Base-by-base conservation (phyloP, 2,113 vertebrate species). In the Alethe diademata region DNA sequence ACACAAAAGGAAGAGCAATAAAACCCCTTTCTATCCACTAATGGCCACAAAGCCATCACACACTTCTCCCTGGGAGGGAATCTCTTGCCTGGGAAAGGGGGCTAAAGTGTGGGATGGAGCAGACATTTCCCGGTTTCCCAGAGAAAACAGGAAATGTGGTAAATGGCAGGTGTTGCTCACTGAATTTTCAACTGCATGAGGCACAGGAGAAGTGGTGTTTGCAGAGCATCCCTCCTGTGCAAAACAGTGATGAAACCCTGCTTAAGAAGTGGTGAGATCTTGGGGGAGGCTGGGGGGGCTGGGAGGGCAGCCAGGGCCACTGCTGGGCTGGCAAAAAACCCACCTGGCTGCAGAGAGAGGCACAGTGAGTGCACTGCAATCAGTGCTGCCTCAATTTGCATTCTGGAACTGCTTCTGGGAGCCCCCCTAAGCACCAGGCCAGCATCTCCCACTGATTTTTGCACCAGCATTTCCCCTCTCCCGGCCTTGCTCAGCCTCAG, bases 351-450 rank as follows among this genome's bases (percentile, higher is more conserved):
- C 82, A 56, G 25, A 36, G n/a, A 56, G 25, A 42, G 47, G 51
- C 51, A 60, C 56, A 74, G 40, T 0, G 42, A 24, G 31, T 11
- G 24, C 42, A 31, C 75, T 42, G 19, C 47, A 43, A 29, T 6
- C 62, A 80, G 81, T 83, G 84, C 48, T 50, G 48, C 25, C 76
- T 75, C 15, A 12, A 62, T 57, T 18, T 79, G 22, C 42, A 26
- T 61, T 18, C 51, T 48, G 47, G 38, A 86, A 23, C 24, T 48
- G 31, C 45, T 78, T 24, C 71, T 57, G 76, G 36, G 64, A 29
- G 23, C 45, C 26, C 50, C 23, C n/a, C 56, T 10, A 10, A 65
- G 50, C 17, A 19, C 60, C 12, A 19, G 0, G 0, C 20, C 36
- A 82, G 31, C 36, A 31, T 14, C 51, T 64, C 2, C 16, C 53